Evolutionary conservation across 2,797 vertebrate species (phyloP), one percentile per base, ranked within the genome.

Genomic region (Peromyscus melanophrys): DNA sequence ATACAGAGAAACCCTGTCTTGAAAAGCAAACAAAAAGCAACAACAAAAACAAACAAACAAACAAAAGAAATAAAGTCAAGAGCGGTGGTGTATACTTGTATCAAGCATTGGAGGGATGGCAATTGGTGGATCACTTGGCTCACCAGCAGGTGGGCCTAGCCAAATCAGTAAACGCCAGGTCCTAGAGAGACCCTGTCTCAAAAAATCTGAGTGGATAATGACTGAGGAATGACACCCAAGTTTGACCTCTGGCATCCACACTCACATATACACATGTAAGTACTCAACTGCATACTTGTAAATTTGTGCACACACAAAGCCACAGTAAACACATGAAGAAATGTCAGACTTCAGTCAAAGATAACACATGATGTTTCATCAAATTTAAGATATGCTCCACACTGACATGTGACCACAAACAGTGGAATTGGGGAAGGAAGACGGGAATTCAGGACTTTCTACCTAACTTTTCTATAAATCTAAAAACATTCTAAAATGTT

Each of bases 271-370:
- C 21, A 71, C 46, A 69, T 27, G 21, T 27, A n/a, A 8, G n/a
- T 23, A 37, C 65, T 37, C 84, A n/a, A 2, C 46, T 71, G 13
- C 31, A 69, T 8, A 55, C 34, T 71, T 4, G 0, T n/a, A 65
- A 86, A 13, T 21, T 29, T 55, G 49, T 29, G 14, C 2, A 6
- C 65, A 86, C 14, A n/a, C 49, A 87, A 29, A 87, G 23, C 49
- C 14, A 11, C 13, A 37, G 23, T 6, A 19, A 69, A 55, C 21
- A 8, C 71, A 31, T 2, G 11, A 43, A 19, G 40, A 14, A 3
- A 14, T n/a, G 0, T 1, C 4, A 37, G 46, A 6, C 61, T 40
- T 40, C 1, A 0, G 67, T 40, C 55, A 37, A 11, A 17, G 11
- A 40, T 40, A 19, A 13, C 2, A 40, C 3, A 0, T 1, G 2